Percentiles rank a stretch among this genome's conserved stretches.
Evolutionary conservation across 2,888 invertebrate species (phyloP).

Genomic region (Himalopsyche japonica): DNA sequence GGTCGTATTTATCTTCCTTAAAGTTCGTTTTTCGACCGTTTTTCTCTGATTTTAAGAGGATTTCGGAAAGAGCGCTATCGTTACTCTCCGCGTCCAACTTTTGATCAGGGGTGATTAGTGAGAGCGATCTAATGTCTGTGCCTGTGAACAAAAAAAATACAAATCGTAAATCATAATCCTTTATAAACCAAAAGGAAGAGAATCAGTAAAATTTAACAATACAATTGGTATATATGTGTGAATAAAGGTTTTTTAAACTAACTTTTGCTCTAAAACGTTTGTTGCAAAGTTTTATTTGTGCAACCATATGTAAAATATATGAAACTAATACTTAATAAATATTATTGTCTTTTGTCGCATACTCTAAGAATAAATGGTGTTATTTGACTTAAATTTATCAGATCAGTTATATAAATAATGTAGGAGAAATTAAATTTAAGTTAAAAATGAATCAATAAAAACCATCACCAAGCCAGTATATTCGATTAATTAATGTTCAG

Average conservation of each 20-base stretch:
- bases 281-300: background rate
- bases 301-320: background rate
- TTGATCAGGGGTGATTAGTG: constrained; percentile 21
- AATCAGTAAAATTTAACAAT: background rate
- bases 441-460: too few relatives aligned
- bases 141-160: constrained; percentile 14
- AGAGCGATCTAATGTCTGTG: constrained; percentile 13
- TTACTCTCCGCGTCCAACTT: constrained; percentile 5
- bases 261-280: background rate
- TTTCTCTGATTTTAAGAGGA: background rate
- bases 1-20: constrained; percentile 38
- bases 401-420: too few relatives aligned
- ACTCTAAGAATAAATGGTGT: too few relatives aligned
- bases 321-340: too few relatives aligned
- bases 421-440: too few relatives aligned
- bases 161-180: background rate
- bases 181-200: background rate
- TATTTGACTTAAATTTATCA: too few relatives aligned
- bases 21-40: background rate
- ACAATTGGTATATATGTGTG: too few relatives aligned
- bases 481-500: too few relatives aligned
- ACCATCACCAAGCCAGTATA: too few relatives aligned
- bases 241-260: background rate
- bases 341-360: too few relatives aligned
- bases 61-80: background rate